phyloP scores from a whole-genome alignment of 2,113 vertebrate species.

The Acinonyx jubatus region DNA sequence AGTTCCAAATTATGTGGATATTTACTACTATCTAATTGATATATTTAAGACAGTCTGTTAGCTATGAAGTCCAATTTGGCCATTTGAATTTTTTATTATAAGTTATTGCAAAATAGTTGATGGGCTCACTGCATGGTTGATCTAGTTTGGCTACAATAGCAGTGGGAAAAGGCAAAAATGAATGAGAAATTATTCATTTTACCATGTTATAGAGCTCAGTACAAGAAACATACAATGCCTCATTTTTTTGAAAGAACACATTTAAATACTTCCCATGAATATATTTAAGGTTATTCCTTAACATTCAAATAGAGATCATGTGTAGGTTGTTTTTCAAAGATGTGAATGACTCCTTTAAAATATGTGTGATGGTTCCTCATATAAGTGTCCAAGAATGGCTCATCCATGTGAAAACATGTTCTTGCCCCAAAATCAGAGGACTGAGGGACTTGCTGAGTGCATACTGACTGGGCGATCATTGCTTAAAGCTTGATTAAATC shows the following conservation, averaged over 20 bases:
- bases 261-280: slow-evolving; percentile 35
- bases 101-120: background rate
- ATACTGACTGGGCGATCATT: background rate
- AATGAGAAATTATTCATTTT: background rate
- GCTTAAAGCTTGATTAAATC: background rate
- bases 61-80: background rate
- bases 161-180: background rate
- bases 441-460: background rate
- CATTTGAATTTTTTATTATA: slow-evolving; percentile 9
- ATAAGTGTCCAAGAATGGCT: background rate
- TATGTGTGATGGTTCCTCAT: background rate
- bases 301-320: background rate
- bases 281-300: background rate
- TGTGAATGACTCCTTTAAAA: background rate
- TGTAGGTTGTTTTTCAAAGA: background rate
- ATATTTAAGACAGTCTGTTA: background rate
- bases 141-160: background rate
- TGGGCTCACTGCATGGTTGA: background rate
- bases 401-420: background rate
- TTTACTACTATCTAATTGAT: background rate
- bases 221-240: background rate
- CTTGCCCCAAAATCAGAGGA: background rate
- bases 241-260: background rate
- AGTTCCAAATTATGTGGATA: background rate
- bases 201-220: background rate